Evolutionary conservation across 2,888 invertebrate species (phyloP), one percentile per base, ranked within the genome.

Genomic region (Erannis defoliaria): DNA sequence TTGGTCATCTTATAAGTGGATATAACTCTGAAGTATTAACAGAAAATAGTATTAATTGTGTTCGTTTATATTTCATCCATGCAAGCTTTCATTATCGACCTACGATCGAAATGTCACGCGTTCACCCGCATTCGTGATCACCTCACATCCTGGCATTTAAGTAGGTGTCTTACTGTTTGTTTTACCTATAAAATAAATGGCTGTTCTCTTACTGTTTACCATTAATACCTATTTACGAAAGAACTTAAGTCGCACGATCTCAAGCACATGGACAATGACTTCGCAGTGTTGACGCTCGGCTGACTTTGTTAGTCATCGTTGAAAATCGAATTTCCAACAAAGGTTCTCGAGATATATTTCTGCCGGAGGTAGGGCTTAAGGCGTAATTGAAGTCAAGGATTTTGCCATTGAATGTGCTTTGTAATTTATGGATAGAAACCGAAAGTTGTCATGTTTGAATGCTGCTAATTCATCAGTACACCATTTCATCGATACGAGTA

Each of bases 121-220:
- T 53, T 46, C 50, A 42, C 45, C 55, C 66, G 66, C 50, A 59
- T 62, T 67, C 70, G 66, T 66, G 73, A 70, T 79, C 77, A 77
- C 73, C 73, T 76, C 76, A 78, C 74, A 72, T 75, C 72, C 75
- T 78, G 77, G 71, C 78, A 78, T 79, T 79, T 79, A 72, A 66
- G 43, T 62, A 53, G 21, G 54, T 56, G 50, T 61, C 51, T 55
- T 64, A 64, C 29, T 62, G 42, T 53, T 38, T 64, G 55, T 57
- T 33, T 67, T 56, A 56, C 46, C 55, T 55, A 61, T 50, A 61
- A 51, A 51, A 50, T 50, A 58, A 43, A 12, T 40, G 37, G 31
- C 18, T 46, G 42, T 38, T 18, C 31, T 37, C 21, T 37, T 56
- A 56, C 33, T 51, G 46, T 38, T 38, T 38, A 38, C 38, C 10